Base-by-base conservation (phyloP, 2,113 vertebrate genomes). In the Tupaia chinensis region DNA sequence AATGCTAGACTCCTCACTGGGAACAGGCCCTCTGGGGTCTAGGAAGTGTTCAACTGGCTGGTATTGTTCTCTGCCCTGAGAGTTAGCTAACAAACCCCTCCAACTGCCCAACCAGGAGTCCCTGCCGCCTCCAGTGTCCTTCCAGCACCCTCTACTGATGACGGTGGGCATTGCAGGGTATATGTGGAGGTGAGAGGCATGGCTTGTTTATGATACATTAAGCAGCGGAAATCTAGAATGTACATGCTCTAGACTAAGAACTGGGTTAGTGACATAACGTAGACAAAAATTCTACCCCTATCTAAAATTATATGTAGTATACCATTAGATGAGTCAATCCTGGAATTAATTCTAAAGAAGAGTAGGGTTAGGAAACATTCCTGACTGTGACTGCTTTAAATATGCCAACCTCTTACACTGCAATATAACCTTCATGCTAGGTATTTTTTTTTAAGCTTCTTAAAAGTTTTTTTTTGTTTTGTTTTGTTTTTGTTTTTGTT, bases 171-270 rank as follows among this genome's bases (percentile, higher is more conserved):
- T 63, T 16, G 29, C 92, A 70, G 22, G 23, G 22, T 60, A 44
- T 74, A 29, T 17, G 9, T 32, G 53, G 17, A 23, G 6, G 25
- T 23, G 10, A 63, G 9, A 58, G 9, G 10, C 9, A 12, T 29
- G 13, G 15, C 2, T 25, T 66, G 16, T 70, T 65, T 34, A 0
- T n/a, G 25, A 66, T 29, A 65, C 25, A 56, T 29, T 25, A 56
- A 80, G 34, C 29, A 29, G 29, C 14, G 22, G 25, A 81, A 76
- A 91, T 83, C 4, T 8, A n/a, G 32, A 87, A 61, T 87, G 16
- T 56, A 63, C 5, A 69, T 80, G 25, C 32, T 63, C 58, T 68
- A 91, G 29, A 96, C 65, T 83, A 77, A 78, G 70, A 22, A 81
- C n/a, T 3, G 23, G 76, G 23, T 27, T 65, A 34, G 14, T 87